These are phyloP conservation scores for Pipa parva DNA, from an alignment of 2,113 vertebrate genomes.

Conservation along the genomic window DNA sequence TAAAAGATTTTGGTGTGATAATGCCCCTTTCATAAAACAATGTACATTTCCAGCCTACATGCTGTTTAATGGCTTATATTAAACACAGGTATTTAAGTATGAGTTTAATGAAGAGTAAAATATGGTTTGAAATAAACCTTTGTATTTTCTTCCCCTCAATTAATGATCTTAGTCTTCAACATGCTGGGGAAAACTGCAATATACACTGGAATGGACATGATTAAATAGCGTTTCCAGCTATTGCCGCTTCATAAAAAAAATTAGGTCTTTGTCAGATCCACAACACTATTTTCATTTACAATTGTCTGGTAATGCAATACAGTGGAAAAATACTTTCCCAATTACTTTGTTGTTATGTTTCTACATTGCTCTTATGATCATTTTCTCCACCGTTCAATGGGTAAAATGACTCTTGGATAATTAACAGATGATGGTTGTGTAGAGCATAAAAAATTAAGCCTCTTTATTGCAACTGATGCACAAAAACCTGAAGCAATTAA, in stretches of 20 bases:
- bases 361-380: conserved; percentile 16
- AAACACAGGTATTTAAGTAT: too few species aligned
- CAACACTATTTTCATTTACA: conserved; percentile 34
- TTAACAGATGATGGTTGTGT: conserved; percentile 35
- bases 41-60: too few species aligned
- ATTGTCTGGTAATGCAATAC: conserved; percentile 14
- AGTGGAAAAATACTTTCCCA: conserved; percentile 15
- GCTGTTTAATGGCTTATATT: too few species aligned
- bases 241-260: conserved; percentile 19
- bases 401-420: conserved; percentile 37
- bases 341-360: conserved; percentile 28
- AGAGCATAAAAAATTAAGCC: conserved; percentile 24
- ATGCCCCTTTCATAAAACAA: too few species aligned
- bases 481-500: conserved; percentile 31
- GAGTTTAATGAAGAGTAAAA: too few species aligned
- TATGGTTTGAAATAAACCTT: too few species aligned
- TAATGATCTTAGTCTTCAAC: too few species aligned
- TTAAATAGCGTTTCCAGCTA: not conserved
- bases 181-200: too few species aligned
- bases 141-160: too few species aligned
- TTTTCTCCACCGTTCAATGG: conserved; percentile 20
- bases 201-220: too few species aligned
- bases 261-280: not conserved
- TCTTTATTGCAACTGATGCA: conserved; percentile 1
- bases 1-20: too few species aligned